Evolutionary conservation across 2,888 invertebrate species (phyloP).

Genomic region (Nebria brevicollis): DNA sequence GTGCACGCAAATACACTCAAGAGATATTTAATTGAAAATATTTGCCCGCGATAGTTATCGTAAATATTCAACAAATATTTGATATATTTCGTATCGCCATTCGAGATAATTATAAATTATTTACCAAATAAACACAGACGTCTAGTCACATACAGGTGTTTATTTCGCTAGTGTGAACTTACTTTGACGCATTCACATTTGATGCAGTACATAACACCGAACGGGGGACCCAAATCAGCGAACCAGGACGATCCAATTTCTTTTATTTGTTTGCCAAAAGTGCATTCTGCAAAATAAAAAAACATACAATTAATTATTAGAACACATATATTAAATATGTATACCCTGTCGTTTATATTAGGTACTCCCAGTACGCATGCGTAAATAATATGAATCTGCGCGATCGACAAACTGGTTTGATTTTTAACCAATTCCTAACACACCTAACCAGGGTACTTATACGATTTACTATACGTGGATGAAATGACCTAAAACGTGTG

Average conservation of each 20-base stretch:
- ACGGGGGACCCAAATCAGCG: slow-evolving; percentile 91
- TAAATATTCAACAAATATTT: too few species aligned
- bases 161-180: slow-evolving; percentile 65
- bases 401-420: slow-evolving; percentile 24
- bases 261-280: slow-evolving; percentile 86
- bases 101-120: too few species aligned
- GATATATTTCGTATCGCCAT: too few species aligned
- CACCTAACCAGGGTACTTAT: slow-evolving; percentile 9
- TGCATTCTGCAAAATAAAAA: slow-evolving; percentile 84
- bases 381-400: background rate
- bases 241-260: slow-evolving; percentile 93
- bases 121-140: too few species aligned
- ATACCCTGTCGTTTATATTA: too few species aligned
- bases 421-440: slow-evolving; percentile 12
- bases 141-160: too few species aligned
- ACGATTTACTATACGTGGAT: slow-evolving; percentile 36
- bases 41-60: too few species aligned
- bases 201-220: slow-evolving; percentile 95
- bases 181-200: slow-evolving; percentile 95
- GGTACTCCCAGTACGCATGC: too few species aligned
- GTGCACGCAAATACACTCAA: too few species aligned
- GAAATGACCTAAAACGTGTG: slow-evolving; percentile 5
- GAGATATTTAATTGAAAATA: too few species aligned
- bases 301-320: slow-evolving; percentile 24
- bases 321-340: too few species aligned